Conservation (phyloP, 2,113 vertebrate genomes). For the Ceuthmochares aereus region DNA sequence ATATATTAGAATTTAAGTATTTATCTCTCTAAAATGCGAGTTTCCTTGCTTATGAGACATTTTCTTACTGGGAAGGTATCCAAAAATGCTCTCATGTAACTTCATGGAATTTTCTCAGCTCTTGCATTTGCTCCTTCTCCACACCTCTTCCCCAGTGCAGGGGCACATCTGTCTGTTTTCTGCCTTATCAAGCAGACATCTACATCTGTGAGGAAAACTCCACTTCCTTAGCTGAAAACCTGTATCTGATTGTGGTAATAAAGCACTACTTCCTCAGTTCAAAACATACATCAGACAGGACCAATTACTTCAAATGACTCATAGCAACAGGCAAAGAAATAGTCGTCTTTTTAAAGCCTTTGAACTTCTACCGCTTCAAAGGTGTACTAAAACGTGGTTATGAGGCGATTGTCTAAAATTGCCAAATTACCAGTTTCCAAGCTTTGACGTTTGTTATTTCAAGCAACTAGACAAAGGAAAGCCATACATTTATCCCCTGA, state of each 20-base stretch:
- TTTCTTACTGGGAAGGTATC: conserved; percentile 74
- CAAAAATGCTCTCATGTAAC: conserved; percentile 70
- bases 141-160: conserved; percentile 80
- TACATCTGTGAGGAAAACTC: conserved; percentile 86
- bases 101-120: conserved; percentile 76
- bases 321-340: conserved; percentile 81
- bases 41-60: conserved; percentile 66
- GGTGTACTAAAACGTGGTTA: conserved; percentile 82
- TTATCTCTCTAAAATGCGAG: conserved; percentile 43
- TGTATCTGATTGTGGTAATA: conserved; percentile 91
- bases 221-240: conserved; percentile 85
- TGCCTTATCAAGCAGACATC: conserved; percentile 84
- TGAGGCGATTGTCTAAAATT: conserved; percentile 80
- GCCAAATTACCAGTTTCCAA: conserved; percentile 82
- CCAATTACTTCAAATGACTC: conserved; percentile 91
- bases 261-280: conserved; percentile 86
- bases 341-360: conserved; percentile 79
- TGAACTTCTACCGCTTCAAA: conserved; percentile 89
- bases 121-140: conserved; percentile 77
- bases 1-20: conserved; percentile 64
- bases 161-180: conserved; percentile 85
- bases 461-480: conserved; percentile 66
- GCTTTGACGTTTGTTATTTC: conserved; percentile 78
- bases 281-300: conserved; percentile 86
- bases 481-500: neutral